Evolutionary conservation across 1,140 invertebrate genomes (phyloP).

Genomic region (Diachasma alloeum): DNA sequence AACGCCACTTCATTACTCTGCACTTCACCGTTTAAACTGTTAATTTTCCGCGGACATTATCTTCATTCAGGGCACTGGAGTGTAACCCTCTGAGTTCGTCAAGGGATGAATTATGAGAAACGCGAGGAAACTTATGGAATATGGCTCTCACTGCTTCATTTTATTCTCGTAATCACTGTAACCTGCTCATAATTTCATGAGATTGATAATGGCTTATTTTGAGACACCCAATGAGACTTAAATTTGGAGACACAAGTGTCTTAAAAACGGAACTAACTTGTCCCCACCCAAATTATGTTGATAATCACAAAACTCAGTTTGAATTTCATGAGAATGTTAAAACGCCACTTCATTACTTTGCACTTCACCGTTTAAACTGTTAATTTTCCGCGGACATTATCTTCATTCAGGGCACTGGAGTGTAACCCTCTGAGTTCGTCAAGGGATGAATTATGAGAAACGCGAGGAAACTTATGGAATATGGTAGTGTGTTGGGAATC

Average conservation of each 20-base stretch:
- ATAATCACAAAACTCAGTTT: too few species aligned
- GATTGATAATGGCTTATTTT: neutral
- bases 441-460: conserved; percentile 9
- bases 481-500: conserved; percentile 5
- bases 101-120: conserved; percentile 9
- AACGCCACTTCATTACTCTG: neutral
- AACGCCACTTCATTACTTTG: neutral
- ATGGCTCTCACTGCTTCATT: neutral
- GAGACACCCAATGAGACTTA: too few species aligned
- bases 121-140: neutral
- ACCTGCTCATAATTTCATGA: neutral
- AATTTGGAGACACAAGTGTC: too few species aligned
- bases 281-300: too few species aligned
- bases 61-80: neutral
- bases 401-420: neutral
- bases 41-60: conserved; percentile 3
- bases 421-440: neutral
- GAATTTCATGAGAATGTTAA: too few species aligned
- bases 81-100: neutral
- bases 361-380: neutral
- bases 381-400: conserved; percentile 3
- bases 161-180: neutral
- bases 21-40: neutral
- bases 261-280: too few species aligned
- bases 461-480: neutral